Conservation (phyloP, 2,113 vertebrate genomes). For the Blennius ocellaris region DNA sequence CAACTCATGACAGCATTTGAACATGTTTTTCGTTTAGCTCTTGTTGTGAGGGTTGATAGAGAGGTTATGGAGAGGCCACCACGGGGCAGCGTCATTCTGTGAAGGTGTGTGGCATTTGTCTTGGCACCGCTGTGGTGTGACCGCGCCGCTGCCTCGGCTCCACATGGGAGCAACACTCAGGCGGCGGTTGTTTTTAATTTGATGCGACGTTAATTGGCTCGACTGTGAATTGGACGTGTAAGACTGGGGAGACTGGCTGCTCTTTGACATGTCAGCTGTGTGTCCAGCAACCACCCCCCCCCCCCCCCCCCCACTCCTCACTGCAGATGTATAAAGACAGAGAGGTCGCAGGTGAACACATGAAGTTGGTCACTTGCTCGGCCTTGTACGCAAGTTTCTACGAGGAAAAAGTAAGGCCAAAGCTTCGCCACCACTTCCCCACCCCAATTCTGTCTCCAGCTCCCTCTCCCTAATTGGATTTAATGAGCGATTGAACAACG, state of each 20-base stretch:
- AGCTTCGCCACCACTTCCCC: slow-evolving; percentile 1
- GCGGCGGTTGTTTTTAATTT: slow-evolving; percentile 39
- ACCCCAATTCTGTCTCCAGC: slow-evolving; percentile 42
- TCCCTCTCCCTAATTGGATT: slow-evolving; percentile 82
- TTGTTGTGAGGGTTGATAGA: not conserved
- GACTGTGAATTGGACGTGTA: slow-evolving; percentile 20
- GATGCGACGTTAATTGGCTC: slow-evolving; percentile 65
- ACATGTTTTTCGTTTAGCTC: not conserved
- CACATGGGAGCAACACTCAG: slow-evolving; percentile 41
- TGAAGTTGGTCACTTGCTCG: slow-evolving; percentile 56
- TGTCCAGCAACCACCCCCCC: slow-evolving; percentile 34
- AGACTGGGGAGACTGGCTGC: slow-evolving; percentile 1
- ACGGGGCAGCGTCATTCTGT: slow-evolving; percentile 19
- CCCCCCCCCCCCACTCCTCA: slow-evolving; percentile 47
- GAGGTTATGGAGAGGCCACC: slow-evolving; percentile 43
- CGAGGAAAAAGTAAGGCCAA: slow-evolving; percentile 13
- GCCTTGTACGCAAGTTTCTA: slow-evolving; percentile 43
- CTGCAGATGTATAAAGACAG: not conserved
- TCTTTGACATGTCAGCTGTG: slow-evolving; percentile 24
- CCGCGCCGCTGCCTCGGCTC: not conserved
- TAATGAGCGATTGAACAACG: slow-evolving; percentile 85
- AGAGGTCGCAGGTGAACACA: slow-evolving; percentile 31
- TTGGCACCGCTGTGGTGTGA: slow-evolving; percentile 41
- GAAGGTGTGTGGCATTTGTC: slow-evolving; percentile 45
- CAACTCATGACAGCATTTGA: slow-evolving; percentile 15